Conservation (phyloP, 2,797 vertebrate genomes). For the Esox masquinongy region DNA sequence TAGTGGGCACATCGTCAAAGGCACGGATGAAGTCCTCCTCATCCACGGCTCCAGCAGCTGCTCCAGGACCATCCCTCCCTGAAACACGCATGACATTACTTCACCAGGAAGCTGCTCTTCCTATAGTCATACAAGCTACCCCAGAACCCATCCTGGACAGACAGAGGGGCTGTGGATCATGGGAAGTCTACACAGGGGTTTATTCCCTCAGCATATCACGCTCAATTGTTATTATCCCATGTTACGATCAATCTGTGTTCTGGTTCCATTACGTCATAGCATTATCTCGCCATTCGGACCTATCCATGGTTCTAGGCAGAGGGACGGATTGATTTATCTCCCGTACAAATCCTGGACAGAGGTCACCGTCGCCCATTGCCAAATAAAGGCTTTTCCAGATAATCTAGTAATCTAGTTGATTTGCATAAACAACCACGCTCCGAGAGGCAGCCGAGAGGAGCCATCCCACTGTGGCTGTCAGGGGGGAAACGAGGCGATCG, state of each 20-base stretch:
- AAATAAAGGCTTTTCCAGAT: conserved; percentile 1
- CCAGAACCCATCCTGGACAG: not conserved
- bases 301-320: not conserved
- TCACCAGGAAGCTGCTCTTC: not conserved
- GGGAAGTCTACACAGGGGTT: not conserved
- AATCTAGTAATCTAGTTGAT: not conserved
- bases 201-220: not conserved
- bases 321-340: not conserved
- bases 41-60: conserved; percentile 82
- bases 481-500: too few species aligned
- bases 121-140: not conserved
- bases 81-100: not conserved
- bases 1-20: conserved; percentile 77
- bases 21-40: conserved; percentile 94
- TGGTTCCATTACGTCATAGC: not conserved
- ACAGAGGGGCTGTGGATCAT: not conserved
- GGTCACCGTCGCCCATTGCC: not conserved
- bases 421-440: too few species aligned
- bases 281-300: not conserved
- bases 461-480: too few species aligned
- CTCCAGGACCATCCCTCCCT: conserved; percentile 85
- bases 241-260: not conserved
- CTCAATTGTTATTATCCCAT: not conserved
- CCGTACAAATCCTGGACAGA: conserved; percentile 4
- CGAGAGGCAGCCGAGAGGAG: not conserved